Evolutionary conservation across 2,113 vertebrate species (phyloP), one percentile per base, ranked within the genome.

Genomic region (Dipodomys ordii): DNA sequence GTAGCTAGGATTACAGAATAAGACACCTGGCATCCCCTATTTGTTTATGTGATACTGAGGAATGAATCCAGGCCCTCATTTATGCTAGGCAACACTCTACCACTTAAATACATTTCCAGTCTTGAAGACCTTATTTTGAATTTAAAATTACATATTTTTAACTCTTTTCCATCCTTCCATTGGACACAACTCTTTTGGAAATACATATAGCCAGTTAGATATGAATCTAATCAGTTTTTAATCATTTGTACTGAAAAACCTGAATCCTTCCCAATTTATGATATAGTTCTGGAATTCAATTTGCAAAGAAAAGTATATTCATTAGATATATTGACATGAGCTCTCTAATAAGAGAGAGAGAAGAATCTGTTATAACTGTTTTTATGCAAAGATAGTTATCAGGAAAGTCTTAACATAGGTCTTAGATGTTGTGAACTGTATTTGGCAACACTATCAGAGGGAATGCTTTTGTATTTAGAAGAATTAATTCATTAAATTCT

Each of bases 391-490:
- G 6, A 3, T 69, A 68, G 22, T 32, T 78, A 69, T 82, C n/a
- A 86, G 32, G 7, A 77, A 89, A 92, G 13, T 80, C n/a, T 80
- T 72, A 3, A 86, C 16, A 60, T 39, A 69, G 7, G 6, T 71
- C 44, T 89, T 84, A 87, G 84, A 91, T 35, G 16, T 74, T 92
- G 73, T 87, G 60, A 9, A 32, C 87, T 49, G 49, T 80, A 83
- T 67, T 92, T 95, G 72, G 77, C 8, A 94, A 78, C 88, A 65
- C 19, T 49, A 64, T n/a, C 76, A 91, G 72, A 71, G 87, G 73
- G 49, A 79, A 88, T 64, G 71, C 4, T 67, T 72, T 44, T 87
- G 30, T 80, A 74, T 68, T 73, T 83, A 72, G 18, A 91, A 82
- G 67, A 28, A 77, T 84, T 67, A 88, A 65, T 60, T 86, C 7